phyloP scores from a whole-genome alignment of 2,797 vertebrate species.

The Menidia menidia region DNA sequence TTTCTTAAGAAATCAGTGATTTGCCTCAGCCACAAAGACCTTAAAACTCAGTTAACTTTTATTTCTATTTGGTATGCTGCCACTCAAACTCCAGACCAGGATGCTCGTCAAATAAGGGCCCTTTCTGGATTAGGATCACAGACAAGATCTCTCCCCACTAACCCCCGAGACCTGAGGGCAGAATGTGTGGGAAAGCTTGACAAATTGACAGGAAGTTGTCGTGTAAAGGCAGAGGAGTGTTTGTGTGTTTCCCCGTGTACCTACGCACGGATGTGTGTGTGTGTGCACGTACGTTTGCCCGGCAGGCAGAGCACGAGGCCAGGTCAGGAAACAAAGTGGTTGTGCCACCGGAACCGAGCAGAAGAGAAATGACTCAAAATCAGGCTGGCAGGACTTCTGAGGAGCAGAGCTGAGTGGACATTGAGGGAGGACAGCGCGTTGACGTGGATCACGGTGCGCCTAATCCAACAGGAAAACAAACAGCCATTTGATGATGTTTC shows the following conservation, averaged over 20 bases:
- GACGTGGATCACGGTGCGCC: slow-evolving; percentile 52
- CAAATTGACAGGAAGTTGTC: slow-evolving; percentile 69
- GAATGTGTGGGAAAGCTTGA: slow-evolving; percentile 55
- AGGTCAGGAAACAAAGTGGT: slow-evolving; percentile 69
- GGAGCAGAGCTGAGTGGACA: slow-evolving; percentile 51
- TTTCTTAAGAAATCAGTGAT: background rate
- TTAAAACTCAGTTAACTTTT: background rate
- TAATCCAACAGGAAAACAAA: slow-evolving; percentile 60
- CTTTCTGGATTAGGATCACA: slow-evolving; percentile 68
- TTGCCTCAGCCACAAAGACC: background rate
- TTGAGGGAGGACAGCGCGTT: slow-evolving; percentile 67
- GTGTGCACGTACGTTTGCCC: slow-evolving; percentile 67
- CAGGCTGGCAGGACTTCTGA: slow-evolving; percentile 77
- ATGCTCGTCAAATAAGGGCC: slow-evolving; percentile 49
- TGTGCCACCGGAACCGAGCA: slow-evolving; percentile 71
- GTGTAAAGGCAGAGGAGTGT: slow-evolving; percentile 64
- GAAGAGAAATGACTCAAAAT: slow-evolving; percentile 74
- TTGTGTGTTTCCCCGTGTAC: slow-evolving; percentile 41
- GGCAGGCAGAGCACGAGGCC: slow-evolving; percentile 64
- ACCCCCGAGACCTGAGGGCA: slow-evolving; percentile 56
- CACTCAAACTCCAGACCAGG: slow-evolving; percentile 37
- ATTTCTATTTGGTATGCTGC: slow-evolving; percentile 34
- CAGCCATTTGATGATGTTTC: slow-evolving; percentile 37
- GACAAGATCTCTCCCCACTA: slow-evolving; percentile 44
- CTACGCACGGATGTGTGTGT: slow-evolving; percentile 56